Evolutionary conservation across 2,888 invertebrate genomes (phyloP).

Genomic region (Clanis bilineata): DNA sequence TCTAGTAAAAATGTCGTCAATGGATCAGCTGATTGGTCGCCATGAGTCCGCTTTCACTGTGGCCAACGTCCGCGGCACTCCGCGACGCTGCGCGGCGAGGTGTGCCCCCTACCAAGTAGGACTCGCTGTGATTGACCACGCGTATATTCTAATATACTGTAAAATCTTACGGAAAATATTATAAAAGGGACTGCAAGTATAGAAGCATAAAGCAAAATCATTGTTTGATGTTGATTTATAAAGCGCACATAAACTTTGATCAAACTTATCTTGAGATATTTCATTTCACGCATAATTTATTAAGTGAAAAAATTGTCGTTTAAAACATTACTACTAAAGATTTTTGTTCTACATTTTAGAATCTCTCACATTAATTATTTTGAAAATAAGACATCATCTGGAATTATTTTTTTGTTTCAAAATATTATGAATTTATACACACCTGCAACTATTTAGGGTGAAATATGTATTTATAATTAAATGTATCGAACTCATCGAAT

Average conservation of each 20-base stretch:
- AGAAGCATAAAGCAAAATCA: too few relatives aligned
- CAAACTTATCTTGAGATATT: too few relatives aligned
- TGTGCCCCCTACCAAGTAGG: constrained; percentile 17
- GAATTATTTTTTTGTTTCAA: too few relatives aligned
- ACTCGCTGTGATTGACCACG: background rate
- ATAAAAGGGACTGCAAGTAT: background rate
- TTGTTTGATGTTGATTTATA: too few relatives aligned
- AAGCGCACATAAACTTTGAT: too few relatives aligned
- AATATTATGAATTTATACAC: too few relatives aligned
- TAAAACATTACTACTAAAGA: too few relatives aligned
- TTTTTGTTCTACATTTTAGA: background rate
- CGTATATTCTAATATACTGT: background rate
- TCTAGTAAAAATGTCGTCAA: constrained; percentile 11
- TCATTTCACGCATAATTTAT: too few relatives aligned
- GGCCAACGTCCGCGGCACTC: constrained; percentile 50
- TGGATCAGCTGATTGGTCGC: constrained; percentile 35
- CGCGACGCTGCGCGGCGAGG: constrained; percentile 38
- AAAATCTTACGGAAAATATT: background rate
- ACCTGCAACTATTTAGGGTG: too few relatives aligned
- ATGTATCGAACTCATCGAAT: too few relatives aligned
- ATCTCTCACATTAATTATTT: background rate
- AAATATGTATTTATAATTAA: background rate
- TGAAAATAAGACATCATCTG: too few relatives aligned
- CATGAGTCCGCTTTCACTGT: constrained; percentile 38
- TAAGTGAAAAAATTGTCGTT: too few relatives aligned